Evolutionary conservation across 2,797 vertebrate species (phyloP).

Genomic region (Dallia pectoralis): DNA sequence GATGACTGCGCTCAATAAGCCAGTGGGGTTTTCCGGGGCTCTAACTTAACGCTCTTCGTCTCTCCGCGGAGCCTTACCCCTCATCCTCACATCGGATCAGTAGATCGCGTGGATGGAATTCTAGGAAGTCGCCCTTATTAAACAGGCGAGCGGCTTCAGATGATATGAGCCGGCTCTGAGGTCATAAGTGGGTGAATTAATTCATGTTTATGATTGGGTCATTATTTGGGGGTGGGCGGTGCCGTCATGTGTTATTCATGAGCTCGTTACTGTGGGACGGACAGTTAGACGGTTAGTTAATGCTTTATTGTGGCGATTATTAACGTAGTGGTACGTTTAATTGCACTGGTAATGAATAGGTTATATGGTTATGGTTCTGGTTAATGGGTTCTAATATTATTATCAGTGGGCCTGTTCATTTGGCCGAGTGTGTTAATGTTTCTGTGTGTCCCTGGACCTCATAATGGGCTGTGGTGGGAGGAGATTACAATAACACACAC

Average conservation of each 20-base stretch:
- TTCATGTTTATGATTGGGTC: slow-evolving; percentile 28
- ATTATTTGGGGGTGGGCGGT: slow-evolving; percentile 8
- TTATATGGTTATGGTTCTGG: slow-evolving; percentile 24
- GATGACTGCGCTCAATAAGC: background rate
- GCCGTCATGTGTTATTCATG: slow-evolving; percentile 25
- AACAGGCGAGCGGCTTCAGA: background rate
- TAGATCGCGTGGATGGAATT: background rate
- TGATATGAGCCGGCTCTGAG: background rate
- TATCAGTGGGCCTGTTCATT: slow-evolving; percentile 47
- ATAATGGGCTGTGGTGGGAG: background rate
- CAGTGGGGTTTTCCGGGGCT: background rate
- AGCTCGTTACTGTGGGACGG: slow-evolving; percentile 2
- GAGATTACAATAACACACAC: slow-evolving; percentile 7
- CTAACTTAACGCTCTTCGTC: background rate
- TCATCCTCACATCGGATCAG: background rate
- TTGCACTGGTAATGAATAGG: slow-evolving; percentile 2
- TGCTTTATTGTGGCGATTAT: slow-evolving; percentile 12
- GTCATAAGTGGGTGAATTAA: slow-evolving; percentile 23
- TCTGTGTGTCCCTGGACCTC: background rate
- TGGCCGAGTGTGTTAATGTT: slow-evolving; percentile 43
- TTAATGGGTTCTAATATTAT: slow-evolving; percentile 45
- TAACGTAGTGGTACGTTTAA: slow-evolving; percentile 4
- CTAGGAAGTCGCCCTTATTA: no score
- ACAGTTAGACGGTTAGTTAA: slow-evolving; percentile 13
- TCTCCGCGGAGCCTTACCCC: background rate